These are phyloP conservation scores for Liodrosophila aerea DNA, from an alignment of 2,888 invertebrate species.

Conservation along the genomic window DNA sequence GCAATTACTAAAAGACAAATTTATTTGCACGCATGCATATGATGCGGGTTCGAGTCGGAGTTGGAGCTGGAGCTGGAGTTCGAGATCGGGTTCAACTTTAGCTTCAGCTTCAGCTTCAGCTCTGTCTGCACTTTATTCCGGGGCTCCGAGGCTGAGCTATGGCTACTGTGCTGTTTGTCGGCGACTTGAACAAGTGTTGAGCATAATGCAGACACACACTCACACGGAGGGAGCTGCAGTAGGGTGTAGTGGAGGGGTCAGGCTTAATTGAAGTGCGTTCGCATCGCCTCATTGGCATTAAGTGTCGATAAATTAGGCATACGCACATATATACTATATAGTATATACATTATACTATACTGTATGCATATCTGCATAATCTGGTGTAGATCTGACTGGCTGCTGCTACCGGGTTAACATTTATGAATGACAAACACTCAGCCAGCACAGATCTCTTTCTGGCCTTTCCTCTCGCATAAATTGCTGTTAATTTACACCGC, in stretches of 20 bases:
- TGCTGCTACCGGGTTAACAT: constrained; percentile 28
- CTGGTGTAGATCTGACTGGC: constrained; percentile 21
- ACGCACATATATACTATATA: constrained; percentile 36
- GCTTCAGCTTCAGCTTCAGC: not conserved
- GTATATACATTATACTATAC: no score
- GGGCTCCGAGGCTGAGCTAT: not conserved
- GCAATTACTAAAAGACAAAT: constrained; percentile 81
- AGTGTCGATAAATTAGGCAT: constrained; percentile 79
- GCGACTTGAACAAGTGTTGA: constrained; percentile 75
- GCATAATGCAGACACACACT: constrained; percentile 73
- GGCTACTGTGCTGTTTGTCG: constrained; percentile 49
- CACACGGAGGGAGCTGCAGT: not conserved
- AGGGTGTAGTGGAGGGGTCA: not conserved
- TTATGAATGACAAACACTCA: constrained; percentile 39
- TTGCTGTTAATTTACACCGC: constrained; percentile 65
- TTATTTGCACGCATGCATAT: constrained; percentile 80
- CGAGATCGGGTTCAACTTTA: no score
- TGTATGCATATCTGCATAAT: constrained; percentile 9
- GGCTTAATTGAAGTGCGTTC: constrained; percentile 70
- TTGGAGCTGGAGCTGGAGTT: no score
- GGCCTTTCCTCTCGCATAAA: constrained; percentile 55
- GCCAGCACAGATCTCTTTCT: not conserved
- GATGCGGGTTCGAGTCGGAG: constrained; percentile 66
- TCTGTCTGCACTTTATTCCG: not conserved
- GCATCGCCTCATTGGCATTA: constrained; percentile 77